A percentile compares a stretch with the other conserved stretches of the same genome.
These are phyloP conservation scores for Montipora cactus DNA, from an alignment of 64 coral and sea anemone species.

Conservation along the genomic window DNA sequence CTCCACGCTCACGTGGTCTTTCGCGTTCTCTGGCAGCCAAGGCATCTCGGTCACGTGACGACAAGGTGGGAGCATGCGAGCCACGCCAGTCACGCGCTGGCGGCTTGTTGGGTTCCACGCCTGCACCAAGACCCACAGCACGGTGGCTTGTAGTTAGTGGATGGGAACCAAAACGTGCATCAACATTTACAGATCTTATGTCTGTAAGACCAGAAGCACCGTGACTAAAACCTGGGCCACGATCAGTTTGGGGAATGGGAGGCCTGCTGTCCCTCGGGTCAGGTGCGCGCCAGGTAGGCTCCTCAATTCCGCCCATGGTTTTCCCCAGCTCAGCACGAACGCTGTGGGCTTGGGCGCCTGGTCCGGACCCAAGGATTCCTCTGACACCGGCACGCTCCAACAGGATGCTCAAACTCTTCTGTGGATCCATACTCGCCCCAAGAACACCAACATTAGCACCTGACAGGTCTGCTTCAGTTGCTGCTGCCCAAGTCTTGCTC, in stretches of 20 bases:
- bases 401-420: constrained; percentile 96
- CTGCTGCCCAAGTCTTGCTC: constrained; percentile 57
- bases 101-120: constrained; percentile 62
- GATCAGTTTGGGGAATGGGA: constrained; percentile 62
- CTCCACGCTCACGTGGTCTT: constrained; percentile 69
- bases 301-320: constrained; percentile 22
- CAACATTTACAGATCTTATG: constrained; percentile 52
- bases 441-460: constrained; percentile 27
- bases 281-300: constrained; percentile 64
- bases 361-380: constrained; percentile 80
- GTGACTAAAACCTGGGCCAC: constrained; percentile 60
- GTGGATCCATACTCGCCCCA: constrained; percentile 78
- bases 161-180: constrained; percentile 60
- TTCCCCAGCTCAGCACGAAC: constrained; percentile 63
- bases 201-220: constrained; percentile 13
- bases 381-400: constrained; percentile 95
- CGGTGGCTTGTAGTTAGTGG: constrained; percentile 37
- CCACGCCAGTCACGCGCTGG: constrained; percentile 84
- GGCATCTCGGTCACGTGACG: constrained; percentile 68
- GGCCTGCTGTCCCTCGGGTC: constrained; percentile 87
- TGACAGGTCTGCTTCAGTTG: constrained; percentile 33
- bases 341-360: constrained; percentile 45
- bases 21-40: constrained; percentile 70
- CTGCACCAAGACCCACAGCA: constrained; percentile 32
- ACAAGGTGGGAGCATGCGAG: constrained; percentile 44